Evolutionary conservation across 2,797 vertebrate species (phyloP), one percentile per base, ranked within the genome.

Genomic region (Phrynocephalus forsythii): DNA sequence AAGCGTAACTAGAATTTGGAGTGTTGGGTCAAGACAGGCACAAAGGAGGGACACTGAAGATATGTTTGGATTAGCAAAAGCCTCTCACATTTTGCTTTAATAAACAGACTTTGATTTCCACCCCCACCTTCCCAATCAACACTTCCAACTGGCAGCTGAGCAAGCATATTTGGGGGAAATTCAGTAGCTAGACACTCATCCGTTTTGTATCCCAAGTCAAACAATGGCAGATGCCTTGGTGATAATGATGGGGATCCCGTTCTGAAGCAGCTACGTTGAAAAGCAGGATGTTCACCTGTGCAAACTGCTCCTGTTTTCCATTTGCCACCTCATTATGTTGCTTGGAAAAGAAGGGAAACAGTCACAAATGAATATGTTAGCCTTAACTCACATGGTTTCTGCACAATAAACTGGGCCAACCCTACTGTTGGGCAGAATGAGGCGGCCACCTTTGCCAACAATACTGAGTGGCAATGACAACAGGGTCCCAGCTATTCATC

Each of bases 401-500:
- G 56, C 0, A 1, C 38, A 0, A 0, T 1, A 0, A 24, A 48
- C 38, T 24, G 73, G 4, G 20, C 73, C 24, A 44, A 10, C 24
- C 38, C 38, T 76, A 76, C 38, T 38, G 20, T 44, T 75, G 24
- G 6, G 72, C 38, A 75, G 73, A 24, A 10, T 33, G 18, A 44
- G 8, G 73, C 73, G 10, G 20, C 33, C 73, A 3, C 6, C 5
- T 18, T 33, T 11, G 10, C n/a, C 26, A 71, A 30, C 24, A 69
- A 69, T 2, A 11, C 68, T 69, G 71, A 20, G 18, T 38, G 6
- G 30, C 18, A 44, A 3, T 4, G 20, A 18, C 72, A 75, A 18
- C 16, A 75, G n/a, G 9, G 16, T 33, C 8, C 8, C 33, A 6
- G 30, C 72, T 26, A 20, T 75, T 75, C 38, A 18, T 75, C 72